Evolutionary conservation across 2,113 vertebrate species (phyloP), one percentile per base, ranked within the genome.

Genomic region (Eonycteris spelaea): DNA sequence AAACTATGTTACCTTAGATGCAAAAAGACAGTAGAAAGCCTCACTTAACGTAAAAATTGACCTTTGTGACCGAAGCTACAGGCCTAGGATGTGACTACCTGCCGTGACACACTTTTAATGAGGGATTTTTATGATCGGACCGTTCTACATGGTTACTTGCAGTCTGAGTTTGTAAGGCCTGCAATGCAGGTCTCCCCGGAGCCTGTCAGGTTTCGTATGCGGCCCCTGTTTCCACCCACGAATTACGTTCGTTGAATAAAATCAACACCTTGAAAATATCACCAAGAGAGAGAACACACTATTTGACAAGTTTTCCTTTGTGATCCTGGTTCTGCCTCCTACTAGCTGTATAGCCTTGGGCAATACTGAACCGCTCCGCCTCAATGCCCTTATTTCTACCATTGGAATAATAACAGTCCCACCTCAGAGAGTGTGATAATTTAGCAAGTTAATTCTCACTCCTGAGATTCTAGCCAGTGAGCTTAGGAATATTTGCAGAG

Each of bases 281-380:
- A 16, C 12, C 45, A 2, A 1, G 1, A 3, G 5, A 82, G 86
- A 4, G 5, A 13, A 33, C 1, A 2, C 0, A 4, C 38, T 9
- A 0, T 10, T 2, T 21, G 30, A 26, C 38, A 7, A 0, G 24
- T 24, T 5, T 30, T 33, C 28, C 35, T 40, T 48, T 38, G 48
- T 3, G 40, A 43, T 0, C 77, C 30, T 5, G 19, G 55, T 13
- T 87, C 70, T 7, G 12, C 33, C 10, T 6, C 19, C 40, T n/a
- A 6, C 57, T 1, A 22, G 57, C 65, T 63, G 7, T 33, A 22
- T 4, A 14, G 38, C 3, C 55, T 12, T 12, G 2, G 33, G 53
- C 11, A 19, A 86, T 2, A 33, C n/a, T 3, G 1, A 61, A 51
- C 19, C 43, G 2, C 63, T 8, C 35, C 0, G 14, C 68, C 61